These are phyloP conservation scores for Oryzias sinensis DNA, from an alignment of 2,797 vertebrate species.

Conservation along the genomic window DNA sequence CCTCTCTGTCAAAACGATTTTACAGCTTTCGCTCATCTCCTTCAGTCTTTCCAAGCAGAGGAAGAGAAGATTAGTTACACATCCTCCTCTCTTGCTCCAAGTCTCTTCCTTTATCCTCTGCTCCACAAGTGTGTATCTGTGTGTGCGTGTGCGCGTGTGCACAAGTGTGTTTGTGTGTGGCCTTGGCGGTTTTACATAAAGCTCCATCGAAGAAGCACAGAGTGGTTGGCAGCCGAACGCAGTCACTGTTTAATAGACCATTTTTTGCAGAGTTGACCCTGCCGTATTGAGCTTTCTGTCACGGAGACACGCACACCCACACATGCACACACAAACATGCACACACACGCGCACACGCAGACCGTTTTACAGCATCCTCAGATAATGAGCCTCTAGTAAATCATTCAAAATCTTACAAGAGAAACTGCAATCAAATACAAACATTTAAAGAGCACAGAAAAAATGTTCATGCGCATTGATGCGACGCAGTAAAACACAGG, in stretches of 20 bases:
- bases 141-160: slow-evolving; percentile 7
- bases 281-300: slow-evolving; percentile 58
- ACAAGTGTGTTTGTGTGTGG: slow-evolving; percentile 55
- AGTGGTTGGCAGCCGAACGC: slow-evolving; percentile 66
- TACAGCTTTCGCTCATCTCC: slow-evolving; percentile 73
- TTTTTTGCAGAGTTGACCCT: slow-evolving; percentile 68
- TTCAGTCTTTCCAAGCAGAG: slow-evolving; percentile 71
- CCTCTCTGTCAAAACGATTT: slow-evolving; percentile 76
- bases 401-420: slow-evolving; percentile 27
- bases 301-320: slow-evolving; percentile 13
- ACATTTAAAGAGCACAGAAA: background rate
- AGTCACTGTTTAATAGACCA: slow-evolving; percentile 65
- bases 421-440: slow-evolving; percentile 8
- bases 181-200: slow-evolving; percentile 68
- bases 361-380: slow-evolving; percentile 10
- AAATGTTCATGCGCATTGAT: too few relatives aligned
- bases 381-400: slow-evolving; percentile 30
- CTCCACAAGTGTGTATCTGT: slow-evolving; percentile 59
- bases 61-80: slow-evolving; percentile 78
- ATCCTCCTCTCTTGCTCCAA: slow-evolving; percentile 69
- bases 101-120: slow-evolving; percentile 67
- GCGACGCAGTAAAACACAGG: too few relatives aligned
- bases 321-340: slow-evolving; percentile 7
- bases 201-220: slow-evolving; percentile 66
- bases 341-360: slow-evolving; percentile 1